Base-by-base conservation (phyloP, 1,140 invertebrate genomes). In the Ganaspis sp. region DNA sequence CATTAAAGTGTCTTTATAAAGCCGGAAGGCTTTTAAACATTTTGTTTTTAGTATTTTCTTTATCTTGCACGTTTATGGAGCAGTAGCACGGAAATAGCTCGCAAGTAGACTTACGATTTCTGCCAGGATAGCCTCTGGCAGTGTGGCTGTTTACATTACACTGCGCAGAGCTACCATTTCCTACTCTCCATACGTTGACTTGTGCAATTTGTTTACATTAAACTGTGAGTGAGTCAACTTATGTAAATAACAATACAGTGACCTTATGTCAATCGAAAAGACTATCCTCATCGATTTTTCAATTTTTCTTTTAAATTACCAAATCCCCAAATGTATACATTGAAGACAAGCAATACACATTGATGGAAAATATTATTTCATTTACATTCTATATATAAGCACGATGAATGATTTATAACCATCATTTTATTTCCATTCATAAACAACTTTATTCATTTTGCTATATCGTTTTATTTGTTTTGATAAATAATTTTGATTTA, bases 181-280 rank as follows among this genome's bases (percentile, higher is more conserved):
- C 58, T 34, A n/a, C 23, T 64, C 23, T 64, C 26, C 58, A 4
- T 58, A 21, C 54, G 21, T 58, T 58, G 21, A 58, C 23, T 58
- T 23, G 21, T 23, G 26, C 58, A 29, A 64, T 64, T 64, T 64
- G 58, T 64, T 64, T 64, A 26, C 58, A 64, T 64, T 64, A 29
- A 64, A 64, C 58, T 64, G 58, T 64, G 58, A 64, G 58, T 15
- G 58, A 64, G 26, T 64, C 23, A 64, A 64, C 58, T 64, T 64
- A 15, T 64, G 58, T 34, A 64, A 64, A 64, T 64, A 64, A 64
- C 58, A 64, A 49, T 17, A 64, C 58, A 64, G 12, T 64, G 58
- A 64, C 58, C 58, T 64, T 29, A 34, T 29, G 58, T 64, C 58
- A 64, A 64, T 64, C 12, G 0, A 26, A 29, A 29, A 64, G 58